Evolutionary conservation across 2,888 invertebrate species (phyloP).

Genomic region (Scaptomyza flava): DNA sequence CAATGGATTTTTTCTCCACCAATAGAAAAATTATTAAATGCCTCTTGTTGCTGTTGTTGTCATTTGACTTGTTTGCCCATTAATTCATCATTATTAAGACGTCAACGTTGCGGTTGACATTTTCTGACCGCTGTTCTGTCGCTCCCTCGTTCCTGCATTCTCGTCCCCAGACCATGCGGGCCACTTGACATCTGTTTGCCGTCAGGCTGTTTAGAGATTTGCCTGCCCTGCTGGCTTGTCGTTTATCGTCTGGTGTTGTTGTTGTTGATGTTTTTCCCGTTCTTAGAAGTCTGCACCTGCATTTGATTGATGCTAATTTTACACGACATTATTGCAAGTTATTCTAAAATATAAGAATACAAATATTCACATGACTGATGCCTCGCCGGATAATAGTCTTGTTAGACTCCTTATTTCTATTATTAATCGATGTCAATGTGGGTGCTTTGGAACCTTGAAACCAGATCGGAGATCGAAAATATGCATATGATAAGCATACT

Average conservation of each 20-base stretch:
- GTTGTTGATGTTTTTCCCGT: slow-evolving; percentile 13
- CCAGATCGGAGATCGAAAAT: slow-evolving; percentile 24
- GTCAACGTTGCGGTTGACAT: slow-evolving; percentile 81
- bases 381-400: slow-evolving; percentile 22
- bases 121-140: slow-evolving; percentile 51
- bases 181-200: slow-evolving; percentile 76
- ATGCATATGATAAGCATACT: slow-evolving; percentile 15
- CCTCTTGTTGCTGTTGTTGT: slow-evolving; percentile 47
- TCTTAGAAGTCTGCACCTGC: slow-evolving; percentile 67
- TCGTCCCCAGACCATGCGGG: slow-evolving; percentile 61
- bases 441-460: slow-evolving; percentile 46
- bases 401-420: slow-evolving; percentile 2
- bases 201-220: slow-evolving; percentile 52
- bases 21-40: slow-evolving; percentile 75
- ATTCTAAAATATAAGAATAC: slow-evolving; percentile 38
- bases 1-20: slow-evolving; percentile 39
- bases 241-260: slow-evolving; percentile 1
- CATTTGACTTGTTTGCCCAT: slow-evolving; percentile 76
- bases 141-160: slow-evolving; percentile 11
- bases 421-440: slow-evolving; percentile 63
- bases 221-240: slow-evolving; percentile 36
- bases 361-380: slow-evolving; percentile 55
- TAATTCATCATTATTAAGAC: slow-evolving; percentile 83
- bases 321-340: slow-evolving; percentile 72
- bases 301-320: slow-evolving; percentile 77